These are phyloP conservation scores for Syrista parreyssii DNA, from an alignment of 2,888 invertebrate genomes.

Conservation along the genomic window DNA sequence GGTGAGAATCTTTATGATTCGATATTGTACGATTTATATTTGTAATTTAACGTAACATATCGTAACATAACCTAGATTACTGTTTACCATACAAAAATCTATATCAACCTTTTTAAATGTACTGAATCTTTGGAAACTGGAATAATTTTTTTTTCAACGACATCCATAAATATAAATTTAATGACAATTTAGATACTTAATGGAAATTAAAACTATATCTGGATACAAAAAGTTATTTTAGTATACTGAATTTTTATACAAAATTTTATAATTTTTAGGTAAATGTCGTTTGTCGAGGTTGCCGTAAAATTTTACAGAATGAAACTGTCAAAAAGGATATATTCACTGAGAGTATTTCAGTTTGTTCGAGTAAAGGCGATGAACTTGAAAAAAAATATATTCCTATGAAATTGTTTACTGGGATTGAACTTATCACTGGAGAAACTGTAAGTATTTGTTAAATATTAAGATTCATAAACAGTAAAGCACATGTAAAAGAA, in stretches of 20 bases:
- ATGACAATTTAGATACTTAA: no score
- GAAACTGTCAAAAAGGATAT: constrained; percentile 23
- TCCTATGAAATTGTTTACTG: constrained; percentile 24
- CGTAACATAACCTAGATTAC: no score
- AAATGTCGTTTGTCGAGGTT: constrained; percentile 26
- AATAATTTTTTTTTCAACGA: no score
- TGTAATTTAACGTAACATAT: no score
- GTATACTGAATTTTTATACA: neutral
- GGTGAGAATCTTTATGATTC: no score
- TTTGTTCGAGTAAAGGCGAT: constrained; percentile 11
- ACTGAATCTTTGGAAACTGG: no score
- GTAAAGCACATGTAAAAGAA: neutral
- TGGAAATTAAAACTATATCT: no score
- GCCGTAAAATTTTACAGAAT: constrained; percentile 21
- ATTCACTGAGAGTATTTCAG: constrained; percentile 21
- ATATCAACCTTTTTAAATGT: no score
- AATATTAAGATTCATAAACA: neutral
- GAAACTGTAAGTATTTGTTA: constrained; percentile 22
- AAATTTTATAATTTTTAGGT: constrained; percentile 19
- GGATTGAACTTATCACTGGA: constrained; percentile 33
- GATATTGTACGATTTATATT: no score
- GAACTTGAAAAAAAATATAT: constrained; percentile 10
- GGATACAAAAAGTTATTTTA: no score
- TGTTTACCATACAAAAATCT: no score
- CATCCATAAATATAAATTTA: no score